Percentiles rank a stretch among this genome's conserved stretches.
Evolutionary conservation across 2,797 vertebrate species (phyloP).

Genomic region (Melanotaenia boesemani): DNA sequence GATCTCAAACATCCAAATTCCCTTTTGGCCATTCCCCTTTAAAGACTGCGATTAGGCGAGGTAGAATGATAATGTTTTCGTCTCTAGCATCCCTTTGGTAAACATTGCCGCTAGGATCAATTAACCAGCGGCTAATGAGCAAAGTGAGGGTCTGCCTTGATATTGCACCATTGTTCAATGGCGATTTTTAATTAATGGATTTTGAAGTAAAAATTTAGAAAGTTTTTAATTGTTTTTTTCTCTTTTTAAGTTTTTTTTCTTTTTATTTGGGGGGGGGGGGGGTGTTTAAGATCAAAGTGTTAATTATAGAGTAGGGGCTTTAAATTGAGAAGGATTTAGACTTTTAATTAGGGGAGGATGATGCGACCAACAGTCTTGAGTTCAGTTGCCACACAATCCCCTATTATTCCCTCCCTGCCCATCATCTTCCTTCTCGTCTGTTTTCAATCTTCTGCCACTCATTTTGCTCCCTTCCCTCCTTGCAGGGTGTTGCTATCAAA

Average conservation of each 20-base stretch:
- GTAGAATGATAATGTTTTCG: slow-evolving; percentile 78
- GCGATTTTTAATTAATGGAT: slow-evolving; percentile 84
- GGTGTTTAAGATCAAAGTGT: slow-evolving; percentile 76
- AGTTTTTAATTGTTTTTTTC: slow-evolving; percentile 83
- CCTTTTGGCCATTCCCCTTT: slow-evolving; percentile 56
- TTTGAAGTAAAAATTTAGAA: slow-evolving; percentile 84
- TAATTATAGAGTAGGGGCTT: slow-evolving; percentile 85
- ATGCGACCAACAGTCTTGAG: slow-evolving; percentile 75
- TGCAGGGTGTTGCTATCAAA: slow-evolving; percentile 67
- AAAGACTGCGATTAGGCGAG: slow-evolving; percentile 78
- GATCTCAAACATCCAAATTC: slow-evolving; percentile 71
- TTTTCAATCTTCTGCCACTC: slow-evolving; percentile 64
- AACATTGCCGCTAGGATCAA: slow-evolving; percentile 84
- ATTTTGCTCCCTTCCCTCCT: slow-evolving; percentile 46
- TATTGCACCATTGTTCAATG: slow-evolving; percentile 82
- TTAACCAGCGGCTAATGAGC: slow-evolving; percentile 83
- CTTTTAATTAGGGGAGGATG: slow-evolving; percentile 86
- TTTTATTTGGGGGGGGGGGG: slow-evolving; percentile 8
- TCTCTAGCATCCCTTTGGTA: slow-evolving; percentile 80
- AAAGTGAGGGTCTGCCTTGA: slow-evolving; percentile 74
- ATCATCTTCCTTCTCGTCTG: slow-evolving; percentile 37
- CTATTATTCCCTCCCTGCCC: slow-evolving; percentile 50
- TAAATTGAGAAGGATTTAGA: slow-evolving; percentile 85
- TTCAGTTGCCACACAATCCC: slow-evolving; percentile 69
- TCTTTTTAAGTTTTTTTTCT: slow-evolving; percentile 44